Base-by-base conservation (phyloP, 2,113 vertebrate species). In the Verasper variegatus region DNA sequence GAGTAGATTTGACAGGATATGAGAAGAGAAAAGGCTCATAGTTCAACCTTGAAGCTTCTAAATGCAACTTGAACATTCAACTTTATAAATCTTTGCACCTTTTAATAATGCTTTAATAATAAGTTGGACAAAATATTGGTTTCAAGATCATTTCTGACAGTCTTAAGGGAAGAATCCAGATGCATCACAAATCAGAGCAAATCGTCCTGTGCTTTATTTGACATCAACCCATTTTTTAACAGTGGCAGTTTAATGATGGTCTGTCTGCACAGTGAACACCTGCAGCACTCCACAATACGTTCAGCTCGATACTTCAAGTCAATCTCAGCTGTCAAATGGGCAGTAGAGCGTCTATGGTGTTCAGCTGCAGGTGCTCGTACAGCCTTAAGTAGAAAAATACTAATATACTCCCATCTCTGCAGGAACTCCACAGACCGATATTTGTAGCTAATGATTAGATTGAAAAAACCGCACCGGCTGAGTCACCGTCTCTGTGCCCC, bases 401-500 rank as follows among this genome's bases (percentile, higher is more conserved):
- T 2, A 0, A 70, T 57, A 55, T 27, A 18, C 37, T 64, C 58
- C 61, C 20, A 35, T 68, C 47, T 55, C 23, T 69, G 64, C 63
- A 69, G 68, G 20, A 59, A 17, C 14, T 42, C 21, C 17, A 5
- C 69, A 14, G 47, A 35, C 66, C 40, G 59, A 68, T 21, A 2
- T 14, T 57, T 1, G 61, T 6, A 24, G 49, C 58, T 55, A 59
- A 45, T 66, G 54, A 15, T 73, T 49, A 70, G 56, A 61, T 10
- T 66, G 42, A 64, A 54, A 54, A 70, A 69, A 42, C 2, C 17
- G 20, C 76, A 57, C 58, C 5, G 57, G 27, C 78, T 87, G 80
- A 90, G 85, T 86, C 86, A 89, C 78, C 61, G 0, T 69, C 58
- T 47, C 49, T 55, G 69, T 60, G 1, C 67, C 58, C 31, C 49